Conservation (phyloP, 2,888 invertebrate genomes). For the Coremacera marginata region DNA sequence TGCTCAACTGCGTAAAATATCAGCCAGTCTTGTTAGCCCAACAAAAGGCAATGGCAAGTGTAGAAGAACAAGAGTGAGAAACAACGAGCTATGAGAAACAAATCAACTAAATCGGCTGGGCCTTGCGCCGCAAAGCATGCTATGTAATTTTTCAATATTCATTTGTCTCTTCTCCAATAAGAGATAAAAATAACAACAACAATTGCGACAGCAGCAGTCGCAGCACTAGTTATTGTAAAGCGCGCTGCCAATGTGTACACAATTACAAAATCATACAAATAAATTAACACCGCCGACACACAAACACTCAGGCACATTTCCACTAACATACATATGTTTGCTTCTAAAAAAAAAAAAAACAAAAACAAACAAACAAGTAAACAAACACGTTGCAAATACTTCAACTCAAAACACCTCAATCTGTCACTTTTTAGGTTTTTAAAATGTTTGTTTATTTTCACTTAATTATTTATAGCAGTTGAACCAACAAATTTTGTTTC, state of each 20-base stretch:
- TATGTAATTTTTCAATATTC: not conserved
- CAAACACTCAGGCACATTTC: not conserved
- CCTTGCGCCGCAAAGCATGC: constrained; percentile 17
- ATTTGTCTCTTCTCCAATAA: not conserved
- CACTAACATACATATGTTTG: too few relatives aligned
- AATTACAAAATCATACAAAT: constrained; percentile 21
- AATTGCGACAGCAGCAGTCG: not conserved
- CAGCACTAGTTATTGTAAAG: not conserved
- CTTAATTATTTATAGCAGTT: constrained; percentile 25
- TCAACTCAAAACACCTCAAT: not conserved
- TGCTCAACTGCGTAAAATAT: not conserved
- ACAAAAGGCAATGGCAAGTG: not conserved
- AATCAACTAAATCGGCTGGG: not conserved
- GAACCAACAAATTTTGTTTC: not conserved
- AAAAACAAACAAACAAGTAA: not conserved
- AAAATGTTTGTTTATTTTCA: constrained; percentile 23
- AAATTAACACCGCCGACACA: constrained; percentile 28
- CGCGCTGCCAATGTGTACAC: constrained; percentile 1
- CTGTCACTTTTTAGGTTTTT: not conserved
- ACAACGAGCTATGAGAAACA: not conserved
- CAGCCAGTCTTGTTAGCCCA: not conserved
- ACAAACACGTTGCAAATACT: not conserved
- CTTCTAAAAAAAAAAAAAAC: not conserved
- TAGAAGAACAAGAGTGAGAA: not conserved
- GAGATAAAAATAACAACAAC: constrained; percentile 3